Conservation (phyloP, 2,113 vertebrate species). For the Anoplopoma fimbria region DNA sequence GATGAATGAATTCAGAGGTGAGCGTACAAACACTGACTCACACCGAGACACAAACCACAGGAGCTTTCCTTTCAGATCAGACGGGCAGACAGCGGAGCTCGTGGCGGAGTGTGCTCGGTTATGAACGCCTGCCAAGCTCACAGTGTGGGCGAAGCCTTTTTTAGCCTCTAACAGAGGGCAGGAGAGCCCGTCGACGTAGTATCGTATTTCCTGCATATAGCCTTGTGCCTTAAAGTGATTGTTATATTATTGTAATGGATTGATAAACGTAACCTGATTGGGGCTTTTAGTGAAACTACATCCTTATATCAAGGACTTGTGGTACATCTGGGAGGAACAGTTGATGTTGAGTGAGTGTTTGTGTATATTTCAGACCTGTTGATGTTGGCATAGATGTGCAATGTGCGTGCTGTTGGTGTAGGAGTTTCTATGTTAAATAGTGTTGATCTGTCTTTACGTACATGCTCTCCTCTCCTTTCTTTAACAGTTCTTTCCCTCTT, state of each 20-base stretch:
- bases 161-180: conserved; percentile 48
- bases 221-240: conserved; percentile 10
- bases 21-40: conserved; percentile 65
- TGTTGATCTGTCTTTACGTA: not conserved
- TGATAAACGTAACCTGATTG: conserved; percentile 12
- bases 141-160: conserved; percentile 64
- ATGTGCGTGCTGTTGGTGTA: not conserved
- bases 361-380: not conserved
- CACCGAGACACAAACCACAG: conserved; percentile 45
- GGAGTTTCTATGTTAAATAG: not conserved
- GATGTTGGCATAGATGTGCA: not conserved
- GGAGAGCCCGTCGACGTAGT: conserved; percentile 5
- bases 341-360: not conserved
- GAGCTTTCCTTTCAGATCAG: conserved; percentile 67
- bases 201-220: conserved; percentile 15
- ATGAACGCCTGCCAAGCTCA: conserved; percentile 59
- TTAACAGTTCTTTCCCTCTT: not conserved
- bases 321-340: not conserved
- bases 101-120: conserved; percentile 42
- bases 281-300: conserved; percentile 12
- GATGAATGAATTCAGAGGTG: conserved; percentile 66
- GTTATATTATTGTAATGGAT: not conserved
- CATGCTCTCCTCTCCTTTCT: not conserved
- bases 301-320: not conserved
- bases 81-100: conserved; percentile 59